These are phyloP conservation scores for Sceloporus undulatus DNA, from an alignment of 2,113 vertebrate species.

Conservation along the genomic window DNA sequence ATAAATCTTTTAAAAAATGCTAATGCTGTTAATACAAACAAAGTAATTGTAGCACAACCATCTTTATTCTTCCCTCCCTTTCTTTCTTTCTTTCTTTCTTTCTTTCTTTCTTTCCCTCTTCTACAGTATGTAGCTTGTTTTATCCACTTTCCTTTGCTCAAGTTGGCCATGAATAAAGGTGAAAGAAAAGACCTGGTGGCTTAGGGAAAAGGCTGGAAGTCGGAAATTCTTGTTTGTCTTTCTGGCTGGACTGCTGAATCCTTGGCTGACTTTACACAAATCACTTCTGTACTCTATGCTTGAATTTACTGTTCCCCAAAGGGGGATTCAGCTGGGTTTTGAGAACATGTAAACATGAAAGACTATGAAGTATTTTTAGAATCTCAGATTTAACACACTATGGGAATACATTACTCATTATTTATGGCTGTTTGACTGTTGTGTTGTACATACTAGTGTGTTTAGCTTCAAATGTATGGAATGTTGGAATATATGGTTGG, in stretches of 20 bases:
- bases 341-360: conserved; percentile 37
- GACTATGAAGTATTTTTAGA: conserved; percentile 29
- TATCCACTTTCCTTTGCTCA: background rate
- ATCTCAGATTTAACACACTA: conserved; percentile 22
- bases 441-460: background rate
- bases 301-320: conserved; percentile 38
- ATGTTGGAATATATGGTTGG: conserved; percentile 6
- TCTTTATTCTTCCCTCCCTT: too few species aligned
- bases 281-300: conserved; percentile 24
- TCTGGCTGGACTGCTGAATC: conserved; percentile 18
- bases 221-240: conserved; percentile 10
- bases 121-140: background rate
- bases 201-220: conserved; percentile 6
- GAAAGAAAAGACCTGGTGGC: background rate
- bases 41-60: background rate
- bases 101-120: background rate
- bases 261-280: conserved; percentile 21
- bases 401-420: conserved; percentile 33
- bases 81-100: background rate
- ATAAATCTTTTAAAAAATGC: background rate
- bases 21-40: background rate
- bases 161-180: background rate
- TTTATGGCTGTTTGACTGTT: conserved; percentile 28
- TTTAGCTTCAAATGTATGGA: conserved; percentile 17
- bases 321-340: conserved; percentile 18